phyloP scores from a whole-genome alignment of 2,888 invertebrate genomes.

The Argyra leucocephala region DNA sequence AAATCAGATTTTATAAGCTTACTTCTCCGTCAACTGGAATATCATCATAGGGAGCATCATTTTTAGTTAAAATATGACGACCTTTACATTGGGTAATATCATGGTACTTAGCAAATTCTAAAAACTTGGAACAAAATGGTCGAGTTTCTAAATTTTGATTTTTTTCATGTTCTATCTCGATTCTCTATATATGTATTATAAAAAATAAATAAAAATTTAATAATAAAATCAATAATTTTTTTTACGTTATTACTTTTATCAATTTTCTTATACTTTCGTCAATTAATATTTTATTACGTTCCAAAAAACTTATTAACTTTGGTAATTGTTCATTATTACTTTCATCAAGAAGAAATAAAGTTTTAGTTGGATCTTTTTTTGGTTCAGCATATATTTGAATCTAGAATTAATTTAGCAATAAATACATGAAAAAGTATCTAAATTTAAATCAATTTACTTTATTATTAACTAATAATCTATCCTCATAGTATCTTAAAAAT shows the following conservation, averaged over 20 bases:
- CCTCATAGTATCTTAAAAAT: constrained; percentile 52
- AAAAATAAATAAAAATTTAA: not conserved
- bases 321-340: constrained; percentile 51
- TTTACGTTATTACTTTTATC: not conserved
- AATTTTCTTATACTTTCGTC: not conserved
- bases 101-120: constrained; percentile 57
- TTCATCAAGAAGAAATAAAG: constrained; percentile 52
- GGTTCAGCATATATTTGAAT: constrained; percentile 16
- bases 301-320: constrained; percentile 52
- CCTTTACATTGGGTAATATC: constrained; percentile 48
- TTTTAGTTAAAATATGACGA: constrained; percentile 54
- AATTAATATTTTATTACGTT: not conserved
- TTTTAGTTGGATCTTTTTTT: constrained; percentile 31
- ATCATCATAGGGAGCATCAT: constrained; percentile 47
- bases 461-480: constrained; percentile 22
- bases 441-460: not conserved
- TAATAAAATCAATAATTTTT: too few relatives aligned
- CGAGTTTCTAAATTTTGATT: constrained; percentile 24
- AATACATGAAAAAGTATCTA: not conserved
- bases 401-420: not conserved
- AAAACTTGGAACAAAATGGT: constrained; percentile 46
- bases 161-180: constrained; percentile 26
- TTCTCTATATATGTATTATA: constrained; percentile 16
- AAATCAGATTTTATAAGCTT: not conserved
- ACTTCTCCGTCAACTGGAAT: constrained; percentile 38